Evolutionary conservation across 1,140 invertebrate species (phyloP), one percentile per base, ranked within the genome.

Genomic region (Ladona fulva): DNA sequence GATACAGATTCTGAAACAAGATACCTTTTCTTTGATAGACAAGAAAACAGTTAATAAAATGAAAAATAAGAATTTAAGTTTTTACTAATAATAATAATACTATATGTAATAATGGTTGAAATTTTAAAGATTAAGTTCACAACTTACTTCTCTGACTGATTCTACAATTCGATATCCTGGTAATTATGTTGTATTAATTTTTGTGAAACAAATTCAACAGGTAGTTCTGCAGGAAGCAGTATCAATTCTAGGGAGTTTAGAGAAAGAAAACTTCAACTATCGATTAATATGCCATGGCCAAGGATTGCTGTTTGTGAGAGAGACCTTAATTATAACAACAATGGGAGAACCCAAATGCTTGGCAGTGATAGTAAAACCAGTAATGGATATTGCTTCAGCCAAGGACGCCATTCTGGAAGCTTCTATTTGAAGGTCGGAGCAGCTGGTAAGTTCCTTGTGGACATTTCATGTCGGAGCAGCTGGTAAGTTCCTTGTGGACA

Each of bases 381-480:
- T 78, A 89, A 89, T 80, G 82, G 86, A 79, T 90, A 90, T 82
- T 90, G 88, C 83, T 91, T 90, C 83, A 89, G 85, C 79, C 85
- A 86, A 74, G 90, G 89, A 74, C 84, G 91, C 78, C 91, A 92
- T 83, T 89, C 90, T 75, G 91, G 90, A 8, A 92, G 90, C 81
- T 91, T 93, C 82, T 93, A 91, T 83, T 86, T 92, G 5, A 92
- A 92, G 86, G 85, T 92, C 79, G 92, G 92, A 80, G 91, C 91
- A 77, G 89, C 91, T 79, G 89, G 91, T 92, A 85, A 85, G 81
- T 37, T 5, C n/a, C n/a, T n/a, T n/a, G n/a, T 37, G 8, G 8
- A 37, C 1, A 37, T 37, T 37, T 37, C 29, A 37, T 37, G 85
- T 92, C 79, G 92, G 92, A 80, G 91, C 91, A 77, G 89, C 91